A percentile compares a stretch with the other conserved stretches of the same genome.
Conservation (phyloP, 1,140 invertebrate genomes). For the Brachionus plicatilis region DNA sequence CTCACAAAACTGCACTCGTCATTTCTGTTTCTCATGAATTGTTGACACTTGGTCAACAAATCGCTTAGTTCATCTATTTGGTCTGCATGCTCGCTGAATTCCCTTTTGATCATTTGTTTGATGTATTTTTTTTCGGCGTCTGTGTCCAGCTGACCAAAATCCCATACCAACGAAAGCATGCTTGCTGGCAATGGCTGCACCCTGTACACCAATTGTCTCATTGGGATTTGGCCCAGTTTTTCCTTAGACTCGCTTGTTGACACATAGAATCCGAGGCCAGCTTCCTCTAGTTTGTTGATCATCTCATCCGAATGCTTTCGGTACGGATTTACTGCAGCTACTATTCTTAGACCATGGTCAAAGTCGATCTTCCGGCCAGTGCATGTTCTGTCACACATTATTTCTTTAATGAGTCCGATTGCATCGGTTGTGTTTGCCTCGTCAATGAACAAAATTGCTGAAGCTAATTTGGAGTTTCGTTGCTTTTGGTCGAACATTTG, state of each 20-base stretch:
- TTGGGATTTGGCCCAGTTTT: slow-evolving; percentile 46
- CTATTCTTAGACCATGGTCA: slow-evolving; percentile 46
- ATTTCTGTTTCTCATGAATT: slow-evolving; percentile 48
- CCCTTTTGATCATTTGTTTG: slow-evolving; percentile 42
- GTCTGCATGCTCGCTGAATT: not conserved
- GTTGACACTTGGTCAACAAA: slow-evolving; percentile 46
- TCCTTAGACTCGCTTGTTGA: slow-evolving; percentile 45
- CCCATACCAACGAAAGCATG: slow-evolving; percentile 50
- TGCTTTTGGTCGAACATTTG: slow-evolving; percentile 10
- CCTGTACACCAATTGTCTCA: slow-evolving; percentile 50
- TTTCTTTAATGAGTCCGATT: slow-evolving; percentile 49
- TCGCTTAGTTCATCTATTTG: slow-evolving; percentile 39
- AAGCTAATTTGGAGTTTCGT: slow-evolving; percentile 29
- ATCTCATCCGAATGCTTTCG: slow-evolving; percentile 49
- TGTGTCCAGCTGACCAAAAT: slow-evolving; percentile 49
- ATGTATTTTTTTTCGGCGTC: slow-evolving; percentile 48
- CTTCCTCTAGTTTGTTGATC: slow-evolving; percentile 48
- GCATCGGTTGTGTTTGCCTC: slow-evolving; percentile 54
- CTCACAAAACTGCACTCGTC: slow-evolving; percentile 55
- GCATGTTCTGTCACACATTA: slow-evolving; percentile 50
- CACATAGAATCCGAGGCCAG: slow-evolving; percentile 50
- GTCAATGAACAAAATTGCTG: slow-evolving; percentile 53
- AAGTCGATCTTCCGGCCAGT: slow-evolving; percentile 44
- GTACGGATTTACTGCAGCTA: slow-evolving; percentile 53
- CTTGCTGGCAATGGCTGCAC: slow-evolving; percentile 49